Conservation (phyloP, 2,888 invertebrate genomes). For the Tromatobia lineatoria region DNA sequence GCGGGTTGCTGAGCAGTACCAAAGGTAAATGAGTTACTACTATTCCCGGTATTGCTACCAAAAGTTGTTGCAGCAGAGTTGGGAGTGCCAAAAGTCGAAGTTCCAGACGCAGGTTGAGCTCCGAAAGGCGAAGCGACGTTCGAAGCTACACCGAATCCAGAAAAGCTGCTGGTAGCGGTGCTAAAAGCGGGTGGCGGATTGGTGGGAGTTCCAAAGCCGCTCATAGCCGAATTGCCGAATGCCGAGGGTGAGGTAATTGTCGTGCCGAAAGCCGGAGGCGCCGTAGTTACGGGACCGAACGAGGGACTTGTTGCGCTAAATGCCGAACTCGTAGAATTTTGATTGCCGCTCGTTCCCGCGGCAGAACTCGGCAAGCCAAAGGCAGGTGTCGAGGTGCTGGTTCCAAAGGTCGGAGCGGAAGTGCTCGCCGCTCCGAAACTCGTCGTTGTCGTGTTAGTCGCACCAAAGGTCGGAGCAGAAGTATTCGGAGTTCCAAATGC, state of each 20-base stretch:
- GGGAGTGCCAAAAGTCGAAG: conserved; percentile 65
- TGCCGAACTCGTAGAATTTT: conserved; percentile 23
- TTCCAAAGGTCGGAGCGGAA: conserved; percentile 64
- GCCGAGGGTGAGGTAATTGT: conserved; percentile 56
- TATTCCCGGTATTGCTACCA: conserved; percentile 35
- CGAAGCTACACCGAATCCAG: conserved; percentile 54
- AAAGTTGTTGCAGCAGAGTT: conserved; percentile 35
- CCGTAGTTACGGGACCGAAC: conserved; percentile 65
- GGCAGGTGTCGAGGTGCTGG: conserved; percentile 50
- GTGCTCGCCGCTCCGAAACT: conserved; percentile 69
- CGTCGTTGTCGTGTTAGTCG: conserved; percentile 53
- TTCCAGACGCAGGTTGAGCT: conserved; percentile 57
- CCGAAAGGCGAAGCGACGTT: conserved; percentile 69
- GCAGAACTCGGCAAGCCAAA: conserved; percentile 58
- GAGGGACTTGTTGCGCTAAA: conserved; percentile 49
- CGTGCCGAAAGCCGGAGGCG: conserved; percentile 63
- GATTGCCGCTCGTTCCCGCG: conserved; percentile 19
- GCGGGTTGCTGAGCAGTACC: conserved; percentile 49
- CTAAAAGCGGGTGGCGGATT: conserved; percentile 55
- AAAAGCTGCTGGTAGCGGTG: conserved; percentile 31
- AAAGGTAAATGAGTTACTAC: conserved; percentile 65
- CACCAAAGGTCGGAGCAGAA: conserved; percentile 64
- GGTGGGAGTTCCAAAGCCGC: conserved; percentile 53
- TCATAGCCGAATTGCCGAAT: conserved; percentile 64
- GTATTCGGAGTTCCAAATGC: conserved; percentile 66